Percentiles rank a stretch among this genome's conserved stretches.
Evolutionary conservation across 2,797 vertebrate genomes (phyloP).

Genomic region (Melanotaenia trifasciata): DNA sequence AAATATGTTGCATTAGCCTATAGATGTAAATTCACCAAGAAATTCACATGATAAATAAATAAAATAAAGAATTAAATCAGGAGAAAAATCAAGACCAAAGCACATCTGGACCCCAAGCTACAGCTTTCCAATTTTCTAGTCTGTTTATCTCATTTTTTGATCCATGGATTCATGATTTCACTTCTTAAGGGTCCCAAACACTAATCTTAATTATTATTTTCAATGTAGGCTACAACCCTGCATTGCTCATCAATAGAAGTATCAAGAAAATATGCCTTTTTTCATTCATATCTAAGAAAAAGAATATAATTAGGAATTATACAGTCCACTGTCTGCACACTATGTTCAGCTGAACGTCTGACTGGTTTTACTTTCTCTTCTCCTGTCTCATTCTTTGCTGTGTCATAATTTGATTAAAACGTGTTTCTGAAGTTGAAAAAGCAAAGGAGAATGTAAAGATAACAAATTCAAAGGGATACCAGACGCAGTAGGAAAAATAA

Average conservation of each 20-base stretch:
- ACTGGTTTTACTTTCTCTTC: background rate
- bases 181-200: background rate
- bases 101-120: too few relatives aligned
- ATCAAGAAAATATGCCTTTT: too few relatives aligned
- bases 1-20: background rate
- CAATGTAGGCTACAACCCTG: background rate
- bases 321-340: background rate
- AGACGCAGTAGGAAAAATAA: conserved; percentile 12
- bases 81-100: too few relatives aligned
- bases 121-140: too few relatives aligned
- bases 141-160: too few relatives aligned
- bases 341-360: background rate
- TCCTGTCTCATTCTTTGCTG: background rate
- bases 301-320: background rate
- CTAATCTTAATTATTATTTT: background rate
- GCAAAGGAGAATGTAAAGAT: conserved; percentile 13
- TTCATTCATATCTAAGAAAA: too few relatives aligned
- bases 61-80: background rate
- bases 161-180: background rate
- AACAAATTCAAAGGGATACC: conserved; percentile 31
- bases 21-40: background rate
- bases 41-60: background rate
- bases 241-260: background rate
- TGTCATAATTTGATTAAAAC: conserved; percentile 28
- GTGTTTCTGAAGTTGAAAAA: conserved; percentile 31